phyloP scores from a whole-genome alignment of 2,113 vertebrate genomes.

The Daphoenositta chrysoptera region DNA sequence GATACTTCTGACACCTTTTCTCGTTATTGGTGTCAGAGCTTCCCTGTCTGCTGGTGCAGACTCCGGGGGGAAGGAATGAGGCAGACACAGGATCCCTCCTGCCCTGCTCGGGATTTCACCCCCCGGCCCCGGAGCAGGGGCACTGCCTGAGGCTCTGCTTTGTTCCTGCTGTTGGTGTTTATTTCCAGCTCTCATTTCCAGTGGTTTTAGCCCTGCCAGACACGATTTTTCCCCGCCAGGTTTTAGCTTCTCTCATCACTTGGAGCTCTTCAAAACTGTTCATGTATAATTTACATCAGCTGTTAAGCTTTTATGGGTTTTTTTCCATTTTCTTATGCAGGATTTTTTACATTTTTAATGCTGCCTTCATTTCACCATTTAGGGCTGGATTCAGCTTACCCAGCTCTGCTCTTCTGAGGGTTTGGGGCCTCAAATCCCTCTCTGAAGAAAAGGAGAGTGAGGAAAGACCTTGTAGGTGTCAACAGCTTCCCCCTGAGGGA shows the following conservation, averaged over 20 bases:
- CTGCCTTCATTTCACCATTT: not conserved
- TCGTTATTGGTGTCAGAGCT: not conserved
- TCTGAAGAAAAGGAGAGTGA: too few relatives aligned
- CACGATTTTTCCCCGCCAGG: not conserved
- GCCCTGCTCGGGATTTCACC: accelerated
- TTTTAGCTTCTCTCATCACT: not conserved
- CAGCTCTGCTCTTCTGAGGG: not conserved
- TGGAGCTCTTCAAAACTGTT: not conserved
- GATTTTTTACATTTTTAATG: not conserved
- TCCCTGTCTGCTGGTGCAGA: not conserved
- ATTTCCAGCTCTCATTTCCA: not conserved
- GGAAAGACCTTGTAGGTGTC: not conserved
- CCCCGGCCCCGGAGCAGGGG: not conserved
- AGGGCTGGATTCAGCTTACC: not conserved
- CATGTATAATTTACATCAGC: conserved; percentile 7
- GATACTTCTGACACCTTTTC: not conserved
- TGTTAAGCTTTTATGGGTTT: not conserved
- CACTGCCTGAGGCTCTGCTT: not conserved
- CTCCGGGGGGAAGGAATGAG: not conserved
- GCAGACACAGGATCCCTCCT: not conserved
- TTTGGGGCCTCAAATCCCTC: not conserved
- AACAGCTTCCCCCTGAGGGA: not conserved
- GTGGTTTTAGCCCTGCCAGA: not conserved
- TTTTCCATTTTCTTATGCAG: not conserved
- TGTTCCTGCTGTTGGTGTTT: not conserved